Base-by-base conservation (phyloP, 2,888 invertebrate species). In the Hypomecis atomaria region DNA sequence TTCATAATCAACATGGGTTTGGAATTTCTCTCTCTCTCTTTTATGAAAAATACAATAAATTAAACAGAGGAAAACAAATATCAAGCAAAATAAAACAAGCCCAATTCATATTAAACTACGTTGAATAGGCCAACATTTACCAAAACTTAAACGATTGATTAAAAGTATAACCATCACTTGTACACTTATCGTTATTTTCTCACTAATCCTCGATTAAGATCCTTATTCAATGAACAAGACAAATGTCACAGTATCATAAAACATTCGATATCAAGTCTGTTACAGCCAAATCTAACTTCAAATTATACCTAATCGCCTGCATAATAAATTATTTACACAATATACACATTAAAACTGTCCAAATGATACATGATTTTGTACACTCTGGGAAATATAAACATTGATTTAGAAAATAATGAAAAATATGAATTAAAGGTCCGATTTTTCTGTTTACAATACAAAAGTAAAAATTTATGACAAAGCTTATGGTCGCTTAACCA, bases 311-410 rank as follows among this genome's bases (percentile, higher is more conserved):
- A 42, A 43, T 60, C 60, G 42, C 49, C 48, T 36, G 61, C 60
- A 23, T 50, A 66, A 36, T 65, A 65, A 78, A 81, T 77, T 84
- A 86, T 85, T 82, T 86, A 86, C 85, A 84, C 67, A 80, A 79
- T 84, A 81, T 81, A 81, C 79, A 82, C 65, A 75, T 72, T 59
- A 69, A 47, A 55, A 55, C 23, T 23, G 11, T 50, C 49, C 3
- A 59, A 23, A 61, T 42, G 42, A 63, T 36, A 44, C 38, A 54
- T 13, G 36, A 40, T n/a, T 53, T 63, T 58, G 49, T 40, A 64
- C 53, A 61, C 34, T 48, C n/a, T 48, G 36, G 10, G 34, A 4
- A 9, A 10, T 36, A 48, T 11, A 9, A n/a, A 6, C 7, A 37
- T 2, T 37, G 11, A 56, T 11, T 49, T 13, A 5, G 34, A 8